phyloP scores from a whole-genome alignment of 2,888 invertebrate genomes.

The Perdita meconis region DNA sequence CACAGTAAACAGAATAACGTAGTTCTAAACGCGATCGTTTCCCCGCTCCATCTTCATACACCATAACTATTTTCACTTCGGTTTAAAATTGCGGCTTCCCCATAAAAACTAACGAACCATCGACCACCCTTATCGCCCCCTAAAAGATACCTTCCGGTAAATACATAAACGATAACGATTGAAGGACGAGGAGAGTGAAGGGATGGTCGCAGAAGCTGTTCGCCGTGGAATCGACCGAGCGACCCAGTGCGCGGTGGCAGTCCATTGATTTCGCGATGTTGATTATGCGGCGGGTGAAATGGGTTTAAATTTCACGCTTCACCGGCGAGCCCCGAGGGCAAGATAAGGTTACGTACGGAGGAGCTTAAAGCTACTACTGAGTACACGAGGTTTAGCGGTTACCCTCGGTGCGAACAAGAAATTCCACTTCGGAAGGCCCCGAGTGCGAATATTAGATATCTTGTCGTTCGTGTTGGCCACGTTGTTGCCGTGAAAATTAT shows the following conservation, averaged over 20 bases:
- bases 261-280: constrained; percentile 69
- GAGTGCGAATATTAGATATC: constrained; percentile 69
- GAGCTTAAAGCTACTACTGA: constrained; percentile 68
- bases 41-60: background rate
- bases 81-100: background rate
- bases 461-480: constrained; percentile 42
- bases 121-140: background rate
- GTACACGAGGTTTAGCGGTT: constrained; percentile 70
- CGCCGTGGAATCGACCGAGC: constrained; percentile 28
- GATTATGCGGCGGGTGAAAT: constrained; percentile 64
- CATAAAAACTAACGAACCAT: background rate
- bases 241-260: constrained; percentile 33
- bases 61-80: background rate
- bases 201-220: background rate
- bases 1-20: background rate
- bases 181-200: too few species aligned
- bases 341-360: constrained; percentile 63
- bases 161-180: constrained; percentile 9
- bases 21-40: background rate
- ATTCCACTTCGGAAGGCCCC: constrained; percentile 62
- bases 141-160: constrained; percentile 6
- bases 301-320: constrained; percentile 72
- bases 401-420: constrained; percentile 67
- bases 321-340: constrained; percentile 47
- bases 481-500: constrained; percentile 48